Evolutionary conservation across 2,888 invertebrate genomes (phyloP), one percentile per base, ranked within the genome.

Genomic region (Cinara cedri): DNA sequence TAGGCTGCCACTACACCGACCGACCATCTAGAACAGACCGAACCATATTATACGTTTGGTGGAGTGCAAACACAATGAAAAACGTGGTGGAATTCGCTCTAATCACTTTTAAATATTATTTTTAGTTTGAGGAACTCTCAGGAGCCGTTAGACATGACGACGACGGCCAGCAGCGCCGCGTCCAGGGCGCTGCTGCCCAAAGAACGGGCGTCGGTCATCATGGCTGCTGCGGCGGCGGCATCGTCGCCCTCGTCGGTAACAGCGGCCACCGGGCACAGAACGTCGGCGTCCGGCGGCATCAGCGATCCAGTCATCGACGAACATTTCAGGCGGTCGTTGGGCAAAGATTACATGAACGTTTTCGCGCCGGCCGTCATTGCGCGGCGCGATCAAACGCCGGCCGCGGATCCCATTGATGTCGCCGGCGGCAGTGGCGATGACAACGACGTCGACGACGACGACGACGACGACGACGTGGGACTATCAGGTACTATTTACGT

Each of bases 251-350:
- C 34, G 34, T 3, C 34, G 34, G 34, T 6, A 3, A 34, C 34
- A 3, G 34, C 34, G 3, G 34, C 34, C 34, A 34, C 49, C 51
- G 65, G 65, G 4, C 66, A 49, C 42, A 78, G 78, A 9, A 1
- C 70, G 14, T 19, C 76, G 9, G 9, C 51, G 11, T 3, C 68
- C 11, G 82, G 78, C 26, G 86, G 85, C 78, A 84, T 91, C 89
- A 93, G 94, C 86, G 96, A 96, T 86, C 94, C 94, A 14, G 94
- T 94, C 80, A 96, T 97, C 84, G 97, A 97, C 87, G 97, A 97
- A 85, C 97, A 97, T 87, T 97, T 97, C 87, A 90, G 96, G 80
- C 91, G 96, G 82, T 96, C 96, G 1, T 88, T 97, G 82, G 96
- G 96, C 81, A 91, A 92, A 83, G 91, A 93, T 85, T 93, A 93